Conservation (phyloP, 1,140 invertebrate genomes). For the Apis dorsata region DNA sequence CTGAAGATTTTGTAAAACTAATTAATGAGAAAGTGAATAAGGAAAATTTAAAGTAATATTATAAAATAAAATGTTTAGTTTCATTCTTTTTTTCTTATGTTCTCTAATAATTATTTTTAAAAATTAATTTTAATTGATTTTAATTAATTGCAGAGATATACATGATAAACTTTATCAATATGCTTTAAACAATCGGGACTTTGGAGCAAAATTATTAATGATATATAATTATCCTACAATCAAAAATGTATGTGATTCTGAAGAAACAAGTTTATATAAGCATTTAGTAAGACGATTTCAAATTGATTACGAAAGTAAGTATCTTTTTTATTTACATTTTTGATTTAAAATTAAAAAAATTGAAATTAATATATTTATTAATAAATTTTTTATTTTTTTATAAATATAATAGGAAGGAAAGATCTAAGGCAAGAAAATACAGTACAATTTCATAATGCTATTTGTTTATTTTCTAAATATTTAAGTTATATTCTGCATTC, state of each 20-base stretch:
- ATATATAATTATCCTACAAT: background rate
- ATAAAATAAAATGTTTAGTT: background rate
- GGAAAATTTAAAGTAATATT: constrained; percentile 18
- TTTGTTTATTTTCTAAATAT: background rate
- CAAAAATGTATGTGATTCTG: background rate
- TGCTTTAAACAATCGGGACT: constrained; percentile 7
- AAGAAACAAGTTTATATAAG: background rate
- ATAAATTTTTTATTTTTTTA: background rate
- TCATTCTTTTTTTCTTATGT: background rate
- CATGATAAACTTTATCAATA: constrained; percentile 14
- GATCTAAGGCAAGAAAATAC: background rate
- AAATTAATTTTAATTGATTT: background rate
- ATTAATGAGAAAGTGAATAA: background rate
- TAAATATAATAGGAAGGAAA: constrained; percentile 13
- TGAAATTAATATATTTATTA: background rate
- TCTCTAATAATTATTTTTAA: background rate
- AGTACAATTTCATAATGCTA: background rate
- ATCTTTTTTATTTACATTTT: background rate
- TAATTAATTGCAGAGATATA: constrained; percentile 22
- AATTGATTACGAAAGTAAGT: constrained; percentile 4
- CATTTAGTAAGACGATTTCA: background rate
- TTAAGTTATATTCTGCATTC: background rate
- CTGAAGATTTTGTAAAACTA: constrained; percentile 1
- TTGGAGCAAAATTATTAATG: constrained; percentile 8
- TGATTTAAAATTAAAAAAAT: background rate